These are phyloP conservation scores for Melanerpes formicivorus DNA, from an alignment of 2,113 vertebrate species.

Conservation along the genomic window DNA sequence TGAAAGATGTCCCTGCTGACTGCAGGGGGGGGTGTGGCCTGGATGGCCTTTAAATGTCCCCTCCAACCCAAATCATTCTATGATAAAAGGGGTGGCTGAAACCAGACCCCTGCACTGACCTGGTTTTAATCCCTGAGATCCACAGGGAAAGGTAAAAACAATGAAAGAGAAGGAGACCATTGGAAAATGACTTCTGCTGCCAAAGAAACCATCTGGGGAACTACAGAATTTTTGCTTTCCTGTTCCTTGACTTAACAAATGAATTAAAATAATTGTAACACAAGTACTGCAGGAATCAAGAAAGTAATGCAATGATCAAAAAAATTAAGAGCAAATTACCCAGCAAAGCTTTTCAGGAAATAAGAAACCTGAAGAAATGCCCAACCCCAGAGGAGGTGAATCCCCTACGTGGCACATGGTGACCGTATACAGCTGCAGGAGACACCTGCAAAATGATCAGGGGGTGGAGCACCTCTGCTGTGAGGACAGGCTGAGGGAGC, in stretches of 20 bases:
- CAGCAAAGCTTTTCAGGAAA: neutral
- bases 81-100: neutral
- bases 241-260: neutral
- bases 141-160: neutral
- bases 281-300: neutral
- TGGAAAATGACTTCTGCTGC: neutral
- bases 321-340: neutral
- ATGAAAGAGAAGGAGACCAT: neutral
- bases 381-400: neutral
- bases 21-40: no score
- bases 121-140: neutral
- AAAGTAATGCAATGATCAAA: neutral
- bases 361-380: neutral
- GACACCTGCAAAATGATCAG: neutral
- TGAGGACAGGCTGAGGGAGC: no score
- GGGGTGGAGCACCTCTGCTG: no score
- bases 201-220: neutral
- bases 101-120: neutral
- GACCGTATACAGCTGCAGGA: neutral
- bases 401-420: rapidly evolving
- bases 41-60: no score
- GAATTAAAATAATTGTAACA: neutral
- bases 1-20: no score
- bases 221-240: neutral
- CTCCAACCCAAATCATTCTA: no score